Base-by-base conservation (phyloP, 1,140 invertebrate species). In the Akabosia matsudoensis region DNA sequence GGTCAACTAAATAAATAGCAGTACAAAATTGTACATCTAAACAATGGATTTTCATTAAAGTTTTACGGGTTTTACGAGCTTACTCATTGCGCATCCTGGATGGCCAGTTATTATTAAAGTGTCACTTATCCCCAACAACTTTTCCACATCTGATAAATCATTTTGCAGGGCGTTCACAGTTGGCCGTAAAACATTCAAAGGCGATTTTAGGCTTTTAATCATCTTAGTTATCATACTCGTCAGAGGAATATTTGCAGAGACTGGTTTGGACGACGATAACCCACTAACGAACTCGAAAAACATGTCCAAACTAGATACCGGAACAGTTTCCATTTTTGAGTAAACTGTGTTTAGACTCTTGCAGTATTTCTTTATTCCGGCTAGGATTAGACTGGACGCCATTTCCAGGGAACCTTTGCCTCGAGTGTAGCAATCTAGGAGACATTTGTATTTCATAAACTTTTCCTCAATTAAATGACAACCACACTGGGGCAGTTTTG, bases 81-180 rank as follows among this genome's bases (percentile, higher is more conserved):
- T 67, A 67, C 61, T n/a, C 61, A 67, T 67, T 30, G 61, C 22
- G 61, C 61, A 67, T 30, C 61, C 61, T 16, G 61, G 54, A 24
- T 61, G 61, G 22, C 13, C n/a, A 16, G 7, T 30, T 30, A 28
- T n/a, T 7, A 67, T 1, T 30, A 30, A 3, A 4, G 2, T 67
- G 28, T 31, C 28, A 28, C 22, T 13, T 30, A 67, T 2, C 1
- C 4, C n/a, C 2, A 67, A 13, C 4, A 16, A 10, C 22, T 67
- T 2, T 31, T 67, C n/a, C 30, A 31, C 28, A 56, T 1, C 61
- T 30, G 3, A 67, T 22, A 61, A 24, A 61, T 61, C 14, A 7
- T 61, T 22, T 22, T 67, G 1, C 13, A 67, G 31, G 1, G 13
- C 2, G 22, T 28, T 31, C 28, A 67, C 1, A 10, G 31, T 4